Evolutionary conservation across 1,140 invertebrate genomes (phyloP).

Genomic region (Platorchestia sp.): DNA sequence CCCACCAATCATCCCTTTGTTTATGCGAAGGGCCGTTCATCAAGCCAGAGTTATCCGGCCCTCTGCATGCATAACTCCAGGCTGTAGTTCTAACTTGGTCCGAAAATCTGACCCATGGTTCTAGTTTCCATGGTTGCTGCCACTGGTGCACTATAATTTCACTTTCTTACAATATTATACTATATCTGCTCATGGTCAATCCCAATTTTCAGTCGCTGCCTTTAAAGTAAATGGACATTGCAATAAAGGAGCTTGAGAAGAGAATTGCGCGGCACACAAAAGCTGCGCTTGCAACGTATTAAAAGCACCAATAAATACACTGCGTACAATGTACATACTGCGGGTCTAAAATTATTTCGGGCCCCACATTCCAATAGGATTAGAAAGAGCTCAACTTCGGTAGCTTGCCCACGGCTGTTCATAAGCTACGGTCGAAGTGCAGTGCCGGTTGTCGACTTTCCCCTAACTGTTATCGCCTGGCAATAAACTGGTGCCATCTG

Average conservation of each 20-base stretch:
- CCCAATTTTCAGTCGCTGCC: neutral
- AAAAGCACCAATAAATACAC: neutral
- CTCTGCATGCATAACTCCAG: neutral
- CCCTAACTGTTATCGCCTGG: neutral
- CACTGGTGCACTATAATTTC: neutral
- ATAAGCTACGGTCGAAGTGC: neutral
- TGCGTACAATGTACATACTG: neutral
- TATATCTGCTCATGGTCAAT: neutral
- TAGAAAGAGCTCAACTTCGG: neutral
- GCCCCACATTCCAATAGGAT: neutral
- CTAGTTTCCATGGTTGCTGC: neutral
- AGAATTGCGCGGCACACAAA: neutral
- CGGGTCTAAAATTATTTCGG: neutral
- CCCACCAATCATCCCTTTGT: conserved; percentile 6
- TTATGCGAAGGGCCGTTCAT: neutral
- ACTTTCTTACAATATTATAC: neutral
- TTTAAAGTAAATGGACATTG: neutral
- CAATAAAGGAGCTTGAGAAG: neutral
- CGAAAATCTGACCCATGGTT: neutral
- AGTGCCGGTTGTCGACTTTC: neutral
- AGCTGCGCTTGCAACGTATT: neutral
- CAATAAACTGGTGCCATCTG: neutral
- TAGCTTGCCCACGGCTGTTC: neutral
- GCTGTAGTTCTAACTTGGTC: neutral
- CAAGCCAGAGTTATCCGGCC: neutral